phyloP scores from a whole-genome alignment of 2,888 invertebrate species.

The Onchidella celtica region DNA sequence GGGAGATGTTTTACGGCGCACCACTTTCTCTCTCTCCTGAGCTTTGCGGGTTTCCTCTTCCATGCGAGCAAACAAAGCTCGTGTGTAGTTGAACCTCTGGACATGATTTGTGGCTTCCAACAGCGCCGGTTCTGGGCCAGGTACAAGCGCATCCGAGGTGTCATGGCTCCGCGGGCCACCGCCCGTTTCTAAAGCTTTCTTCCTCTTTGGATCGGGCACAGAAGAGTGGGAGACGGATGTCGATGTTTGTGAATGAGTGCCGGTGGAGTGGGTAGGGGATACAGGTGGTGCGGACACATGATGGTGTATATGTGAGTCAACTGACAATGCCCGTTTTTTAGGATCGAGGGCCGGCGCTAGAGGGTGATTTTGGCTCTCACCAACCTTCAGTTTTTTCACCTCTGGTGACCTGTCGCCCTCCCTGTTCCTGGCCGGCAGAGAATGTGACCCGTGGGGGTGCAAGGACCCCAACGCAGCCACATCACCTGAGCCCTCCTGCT shows the following conservation, averaged over 20 bases:
- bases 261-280: constrained; percentile 24
- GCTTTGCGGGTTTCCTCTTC: constrained; percentile 69
- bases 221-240: neutral
- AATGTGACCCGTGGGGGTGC: neutral
- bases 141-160: neutral
- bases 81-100: constrained; percentile 76
- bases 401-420: constrained; percentile 59
- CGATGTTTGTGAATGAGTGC: neutral
- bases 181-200: neutral
- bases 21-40: constrained; percentile 56
- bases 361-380: constrained; percentile 34
- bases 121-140: constrained; percentile 50
- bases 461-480: constrained; percentile 18
- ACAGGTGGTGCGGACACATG: constrained; percentile 12
- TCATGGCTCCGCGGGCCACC: neutral
- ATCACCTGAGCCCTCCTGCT: constrained; percentile 47
- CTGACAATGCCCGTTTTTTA: neutral
- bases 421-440: neutral
- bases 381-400: constrained; percentile 58
- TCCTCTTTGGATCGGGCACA: neutral
- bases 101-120: constrained; percentile 74
- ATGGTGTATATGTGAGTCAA: constrained; percentile 21
- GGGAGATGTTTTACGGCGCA: constrained; percentile 58
- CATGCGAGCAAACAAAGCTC: constrained; percentile 78
- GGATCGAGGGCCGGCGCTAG: constrained; percentile 7